Conservation (phyloP, 1,140 invertebrate species). For the Holcopasites calliopsidis region DNA sequence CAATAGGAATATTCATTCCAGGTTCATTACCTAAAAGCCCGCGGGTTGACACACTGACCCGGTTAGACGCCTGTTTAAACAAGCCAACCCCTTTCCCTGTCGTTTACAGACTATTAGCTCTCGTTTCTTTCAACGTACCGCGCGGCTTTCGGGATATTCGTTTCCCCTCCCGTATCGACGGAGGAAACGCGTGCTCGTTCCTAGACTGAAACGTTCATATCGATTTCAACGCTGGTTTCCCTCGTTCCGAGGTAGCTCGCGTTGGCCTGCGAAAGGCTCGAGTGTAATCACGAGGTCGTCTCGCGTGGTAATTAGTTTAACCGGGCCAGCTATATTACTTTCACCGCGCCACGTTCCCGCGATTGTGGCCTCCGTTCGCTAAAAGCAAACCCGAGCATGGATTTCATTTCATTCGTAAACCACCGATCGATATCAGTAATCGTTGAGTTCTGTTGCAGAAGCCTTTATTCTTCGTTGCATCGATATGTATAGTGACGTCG, state of each 20-base stretch:
- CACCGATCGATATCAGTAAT: too few relatives aligned
- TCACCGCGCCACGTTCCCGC: not conserved
- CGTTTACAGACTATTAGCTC: slow-evolving; percentile 10
- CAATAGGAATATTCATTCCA: slow-evolving; percentile 32
- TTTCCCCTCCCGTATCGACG: slow-evolving; percentile 3
- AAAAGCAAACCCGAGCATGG: not conserved
- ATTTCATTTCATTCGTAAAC: too few relatives aligned
- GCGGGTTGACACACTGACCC: slow-evolving; percentile 45
- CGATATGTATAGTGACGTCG: too few relatives aligned
- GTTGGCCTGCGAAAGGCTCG: slow-evolving; percentile 4
- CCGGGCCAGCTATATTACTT: not conserved
- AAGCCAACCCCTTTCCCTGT: slow-evolving; percentile 23
- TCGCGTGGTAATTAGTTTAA: slow-evolving; percentile 10
- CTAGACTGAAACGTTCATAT: not conserved
- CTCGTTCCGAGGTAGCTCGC: not conserved
- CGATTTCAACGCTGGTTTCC: not conserved
- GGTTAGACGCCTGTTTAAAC: slow-evolving; percentile 9
- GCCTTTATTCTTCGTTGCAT: too few relatives aligned
- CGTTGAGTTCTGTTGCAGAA: too few relatives aligned
- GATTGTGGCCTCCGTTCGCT: not conserved
- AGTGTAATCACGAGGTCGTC: slow-evolving; percentile 12
- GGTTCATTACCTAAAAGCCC: slow-evolving; percentile 58
- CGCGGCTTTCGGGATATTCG: slow-evolving; percentile 31
- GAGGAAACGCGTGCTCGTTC: not conserved
- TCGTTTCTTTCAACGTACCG: slow-evolving; percentile 31